Base-by-base conservation (phyloP, 1,140 invertebrate species). In the Akabosia matsudoensis region DNA sequence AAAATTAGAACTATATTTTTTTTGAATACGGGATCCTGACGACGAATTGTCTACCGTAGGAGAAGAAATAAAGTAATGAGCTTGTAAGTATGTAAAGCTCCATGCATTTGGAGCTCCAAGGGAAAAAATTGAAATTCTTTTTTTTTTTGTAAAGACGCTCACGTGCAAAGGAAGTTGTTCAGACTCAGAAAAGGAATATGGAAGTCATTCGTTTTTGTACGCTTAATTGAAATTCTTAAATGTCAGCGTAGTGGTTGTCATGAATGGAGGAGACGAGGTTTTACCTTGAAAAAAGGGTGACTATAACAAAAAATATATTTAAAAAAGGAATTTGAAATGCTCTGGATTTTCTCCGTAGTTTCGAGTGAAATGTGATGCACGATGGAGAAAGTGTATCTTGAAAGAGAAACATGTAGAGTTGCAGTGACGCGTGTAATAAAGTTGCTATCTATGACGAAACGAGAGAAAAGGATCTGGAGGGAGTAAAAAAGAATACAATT, bases 371-470 rank as follows among this genome's bases (percentile, higher is more conserved):
- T n/a, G 37, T 45, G 37, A 45, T 45, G 37, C 18, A 45, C 18
- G 37, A 7, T 10, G 37, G 37, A 45, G 18, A 10, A 45, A 45
- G 37, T 45, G 7, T 45, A 45, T 45, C 18, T 45, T 45, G 37
- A 45, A 45, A 45, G 37, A 18, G 37, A 45, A 74, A 78, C 74
- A 78, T 78, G 70, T 75, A 70, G 75, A 78, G 75, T 78, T 74
- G 75, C 77, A 71, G 51, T 78, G 74, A 78, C 73, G 77, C 77
- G 75, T 78, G 77, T 75, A 78, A 78, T 78, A 78, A 78, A 79
- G 74, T 76, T 79, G 70, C 76, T 70, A 79, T 79, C 70, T 74
- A 79, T 76, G 77, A n/a, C n/a, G n/a, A n/a, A n/a, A n/a, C n/a
- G n/a, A n/a, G 74, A 76, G 76, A 78, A 76, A 76, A 74, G 74